These are phyloP conservation scores for Romanomermis culicivorax DNA, from an alignment of 2,888 invertebrate genomes.

Conservation along the genomic window DNA sequence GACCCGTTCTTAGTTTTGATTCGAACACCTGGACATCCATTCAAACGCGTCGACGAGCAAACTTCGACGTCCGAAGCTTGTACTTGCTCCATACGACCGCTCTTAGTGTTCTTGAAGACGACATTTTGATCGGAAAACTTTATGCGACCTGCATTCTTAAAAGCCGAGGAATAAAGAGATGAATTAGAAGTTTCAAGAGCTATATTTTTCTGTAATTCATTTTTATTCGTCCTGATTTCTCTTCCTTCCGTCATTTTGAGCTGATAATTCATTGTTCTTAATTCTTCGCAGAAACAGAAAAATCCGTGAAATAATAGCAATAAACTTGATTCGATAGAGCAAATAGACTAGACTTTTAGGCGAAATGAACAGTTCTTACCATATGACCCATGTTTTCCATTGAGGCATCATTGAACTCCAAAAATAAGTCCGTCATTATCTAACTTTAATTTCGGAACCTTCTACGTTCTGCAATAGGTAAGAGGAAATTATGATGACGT, in stretches of 20 bases:
- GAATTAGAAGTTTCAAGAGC: constrained; percentile 8
- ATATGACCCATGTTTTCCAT: constrained; percentile 22
- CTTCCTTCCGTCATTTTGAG: no score
- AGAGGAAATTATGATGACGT: no score
- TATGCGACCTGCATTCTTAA: constrained; percentile 64
- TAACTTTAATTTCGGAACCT: no score
- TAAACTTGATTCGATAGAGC: no score
- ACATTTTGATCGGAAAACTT: constrained; percentile 75
- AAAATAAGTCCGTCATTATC: constrained; percentile 13
- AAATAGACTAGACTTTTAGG: no score
- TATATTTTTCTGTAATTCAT: no score
- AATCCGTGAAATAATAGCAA: no score
- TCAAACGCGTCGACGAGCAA: constrained; percentile 74
- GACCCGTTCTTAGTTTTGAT: constrained; percentile 70
- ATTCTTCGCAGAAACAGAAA: no score
- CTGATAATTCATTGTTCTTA: no score
- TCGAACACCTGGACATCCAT: constrained; percentile 67
- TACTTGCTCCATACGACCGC: constrained; percentile 83
- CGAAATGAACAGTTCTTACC: no score
- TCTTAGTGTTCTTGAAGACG: constrained; percentile 79
- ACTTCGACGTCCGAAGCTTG: constrained; percentile 59
- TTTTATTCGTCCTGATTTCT: no score
- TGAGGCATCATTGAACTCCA: constrained; percentile 19
- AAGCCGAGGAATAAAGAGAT: constrained; percentile 14
- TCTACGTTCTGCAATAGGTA: no score